A percentile compares a stretch with the other conserved stretches of the same genome.
These are phyloP conservation scores for Tonatia bakeri DNA, from an alignment of 2,113 vertebrate species.

Conservation along the genomic window DNA sequence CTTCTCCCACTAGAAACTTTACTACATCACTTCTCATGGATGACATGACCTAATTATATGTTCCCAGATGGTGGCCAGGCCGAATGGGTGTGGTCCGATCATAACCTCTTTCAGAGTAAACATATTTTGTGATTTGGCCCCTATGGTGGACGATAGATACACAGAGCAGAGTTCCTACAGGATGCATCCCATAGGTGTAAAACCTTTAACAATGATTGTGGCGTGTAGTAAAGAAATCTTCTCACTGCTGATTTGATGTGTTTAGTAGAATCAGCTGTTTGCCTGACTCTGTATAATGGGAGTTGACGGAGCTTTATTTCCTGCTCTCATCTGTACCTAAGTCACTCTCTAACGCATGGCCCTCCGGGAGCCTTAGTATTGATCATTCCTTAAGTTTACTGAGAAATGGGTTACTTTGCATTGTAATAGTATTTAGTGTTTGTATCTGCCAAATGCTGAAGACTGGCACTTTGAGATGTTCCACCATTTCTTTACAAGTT, in stretches of 20 bases:
- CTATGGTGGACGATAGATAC: neutral
- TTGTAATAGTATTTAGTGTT: slow-evolving; percentile 33
- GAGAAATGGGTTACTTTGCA: slow-evolving; percentile 16
- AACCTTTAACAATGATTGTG: neutral
- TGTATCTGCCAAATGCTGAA: slow-evolving; percentile 23
- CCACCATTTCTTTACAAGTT: slow-evolving; percentile 44
- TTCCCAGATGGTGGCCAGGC: slow-evolving; percentile 20
- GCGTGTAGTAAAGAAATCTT: neutral
- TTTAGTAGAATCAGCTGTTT: neutral
- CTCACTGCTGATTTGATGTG: slow-evolving; percentile 15
- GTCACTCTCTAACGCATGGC: neutral
- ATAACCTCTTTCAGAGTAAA: slow-evolving; percentile 29
- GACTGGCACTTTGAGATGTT: neutral
- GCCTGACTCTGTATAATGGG: neutral
- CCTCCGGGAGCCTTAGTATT: neutral
- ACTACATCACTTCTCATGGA: slow-evolving; percentile 22
- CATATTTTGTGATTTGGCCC: slow-evolving; percentile 31
- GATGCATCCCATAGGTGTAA: neutral
- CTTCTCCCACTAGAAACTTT: slow-evolving; percentile 46
- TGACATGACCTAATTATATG: slow-evolving; percentile 45
- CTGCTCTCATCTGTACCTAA: neutral
- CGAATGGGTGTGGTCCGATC: slow-evolving; percentile 29
- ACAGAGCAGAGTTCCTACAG: neutral
- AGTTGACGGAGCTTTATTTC: slow-evolving; percentile 30
- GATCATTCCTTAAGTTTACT: neutral